Conservation (phyloP, 2,888 invertebrate species). For the Microdon myrmicae region DNA sequence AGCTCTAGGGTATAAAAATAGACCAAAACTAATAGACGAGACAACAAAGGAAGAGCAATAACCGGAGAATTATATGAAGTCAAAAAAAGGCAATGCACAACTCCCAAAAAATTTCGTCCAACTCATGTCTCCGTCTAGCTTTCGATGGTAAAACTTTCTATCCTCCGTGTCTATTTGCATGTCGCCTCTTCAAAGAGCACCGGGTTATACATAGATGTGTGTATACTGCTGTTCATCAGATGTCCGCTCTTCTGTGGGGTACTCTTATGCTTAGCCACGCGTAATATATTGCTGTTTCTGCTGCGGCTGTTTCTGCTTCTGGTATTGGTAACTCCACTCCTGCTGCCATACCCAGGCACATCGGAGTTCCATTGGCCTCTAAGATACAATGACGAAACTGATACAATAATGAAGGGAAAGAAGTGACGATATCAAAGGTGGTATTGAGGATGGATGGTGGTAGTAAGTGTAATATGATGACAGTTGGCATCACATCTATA, state of each 20-base stretch:
- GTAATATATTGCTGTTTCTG: conserved; percentile 28
- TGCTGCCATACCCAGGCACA: conserved; percentile 32
- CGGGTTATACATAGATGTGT: conserved; percentile 24
- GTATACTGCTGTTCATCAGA: conserved; percentile 17
- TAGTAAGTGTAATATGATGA: conserved; percentile 52
- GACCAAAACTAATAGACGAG: conserved; percentile 25
- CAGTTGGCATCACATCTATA: conserved; percentile 51
- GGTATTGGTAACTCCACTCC: background rate
- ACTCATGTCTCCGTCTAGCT: conserved; percentile 50
- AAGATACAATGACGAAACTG: conserved; percentile 18
- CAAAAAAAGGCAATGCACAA: conserved; percentile 35
- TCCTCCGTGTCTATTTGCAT: conserved; percentile 44
- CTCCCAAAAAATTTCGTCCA: conserved; percentile 39
- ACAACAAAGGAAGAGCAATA: conserved; percentile 15
- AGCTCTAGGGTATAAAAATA: conserved; percentile 44
- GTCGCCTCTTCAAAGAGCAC: conserved; percentile 13
- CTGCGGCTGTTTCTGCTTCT: conserved; percentile 9
- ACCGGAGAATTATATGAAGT: conserved; percentile 15
- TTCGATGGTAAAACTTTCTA: conserved; percentile 19
- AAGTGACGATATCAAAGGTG: conserved; percentile 39
- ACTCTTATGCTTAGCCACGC: conserved; percentile 29
- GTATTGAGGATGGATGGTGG: conserved; percentile 41
- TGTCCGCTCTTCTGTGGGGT: conserved; percentile 17
- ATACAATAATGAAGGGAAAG: conserved; percentile 35
- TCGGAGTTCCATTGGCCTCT: conserved; percentile 43